Conservation (phyloP, 2,797 vertebrate species). For the Lepilemur ruficaudatus region DNA sequence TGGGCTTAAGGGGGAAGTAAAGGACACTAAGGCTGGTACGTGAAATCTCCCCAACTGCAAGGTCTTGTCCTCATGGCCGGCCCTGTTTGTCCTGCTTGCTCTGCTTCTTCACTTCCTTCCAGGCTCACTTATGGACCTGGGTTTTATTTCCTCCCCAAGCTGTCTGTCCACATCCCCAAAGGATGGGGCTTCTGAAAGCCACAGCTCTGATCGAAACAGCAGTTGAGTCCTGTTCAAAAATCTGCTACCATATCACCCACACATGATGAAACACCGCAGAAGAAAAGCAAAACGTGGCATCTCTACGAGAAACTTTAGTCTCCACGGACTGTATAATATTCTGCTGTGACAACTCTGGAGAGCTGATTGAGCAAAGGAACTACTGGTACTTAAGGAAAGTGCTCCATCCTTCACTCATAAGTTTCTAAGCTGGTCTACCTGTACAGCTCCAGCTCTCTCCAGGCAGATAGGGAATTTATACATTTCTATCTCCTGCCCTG, state of each 20-base stretch:
- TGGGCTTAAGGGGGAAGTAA: background rate
- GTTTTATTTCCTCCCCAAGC: background rate
- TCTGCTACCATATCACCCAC: accelerated
- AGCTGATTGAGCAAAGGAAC: background rate
- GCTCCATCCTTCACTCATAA: background rate
- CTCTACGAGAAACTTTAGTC: background rate
- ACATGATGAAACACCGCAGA: background rate
- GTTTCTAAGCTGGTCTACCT: background rate
- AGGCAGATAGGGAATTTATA: background rate
- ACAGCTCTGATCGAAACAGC: background rate
- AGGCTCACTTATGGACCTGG: background rate
- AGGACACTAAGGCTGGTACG: too few relatives aligned
- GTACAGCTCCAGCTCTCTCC: background rate
- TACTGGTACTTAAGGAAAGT: background rate
- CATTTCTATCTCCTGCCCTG: background rate
- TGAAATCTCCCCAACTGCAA: background rate
- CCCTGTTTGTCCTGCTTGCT: background rate
- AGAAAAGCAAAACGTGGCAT: background rate
- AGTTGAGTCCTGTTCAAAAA: background rate
- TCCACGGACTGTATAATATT: background rate
- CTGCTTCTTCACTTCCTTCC: background rate
- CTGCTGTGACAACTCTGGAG: background rate
- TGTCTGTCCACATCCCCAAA: background rate
- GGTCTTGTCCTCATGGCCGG: background rate
- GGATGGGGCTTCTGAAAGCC: background rate